Percentiles rank a stretch among this genome's conserved stretches.
Conservation (phyloP, 2,797 vertebrate genomes). For the Gephyroberyx darwinii region DNA sequence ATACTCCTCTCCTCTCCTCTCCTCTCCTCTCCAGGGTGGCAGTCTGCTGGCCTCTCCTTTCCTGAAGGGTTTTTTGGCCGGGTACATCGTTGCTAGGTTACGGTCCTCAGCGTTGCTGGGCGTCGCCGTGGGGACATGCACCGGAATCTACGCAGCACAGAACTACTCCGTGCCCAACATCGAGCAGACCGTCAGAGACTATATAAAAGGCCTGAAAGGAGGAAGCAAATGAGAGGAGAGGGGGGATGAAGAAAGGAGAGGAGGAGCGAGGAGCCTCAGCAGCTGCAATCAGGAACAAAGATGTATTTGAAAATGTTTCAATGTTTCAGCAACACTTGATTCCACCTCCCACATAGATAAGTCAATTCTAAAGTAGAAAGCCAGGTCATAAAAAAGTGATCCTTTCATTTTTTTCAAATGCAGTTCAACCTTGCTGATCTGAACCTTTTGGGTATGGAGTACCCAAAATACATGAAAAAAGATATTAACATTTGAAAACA, state of each 20-base stretch:
- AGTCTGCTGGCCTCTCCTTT: conserved; percentile 91
- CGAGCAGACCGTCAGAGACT: conserved; percentile 89
- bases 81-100: conserved; percentile 90
- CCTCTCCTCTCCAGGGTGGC: conserved; percentile 81
- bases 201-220: conserved; percentile 73
- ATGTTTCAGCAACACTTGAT: neutral
- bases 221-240: conserved; percentile 53
- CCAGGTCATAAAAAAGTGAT: neutral
- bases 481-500: too few relatives aligned
- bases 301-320: neutral
- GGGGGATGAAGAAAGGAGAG: neutral
- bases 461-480: too few relatives aligned
- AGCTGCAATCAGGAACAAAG: conserved; percentile 37
- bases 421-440: neutral
- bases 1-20: neutral
- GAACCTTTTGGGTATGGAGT: neutral
- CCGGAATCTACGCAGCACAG: conserved; percentile 90
- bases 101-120: conserved; percentile 90
- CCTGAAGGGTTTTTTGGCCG: conserved; percentile 93
- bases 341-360: neutral
- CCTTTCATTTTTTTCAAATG: neutral
- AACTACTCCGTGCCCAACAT: conserved; percentile 88
- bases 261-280: neutral
- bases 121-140: conserved; percentile 88
- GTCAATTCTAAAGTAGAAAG: neutral